Conservation (phyloP, 2,797 vertebrate species). For the Myotis myotis region DNA sequence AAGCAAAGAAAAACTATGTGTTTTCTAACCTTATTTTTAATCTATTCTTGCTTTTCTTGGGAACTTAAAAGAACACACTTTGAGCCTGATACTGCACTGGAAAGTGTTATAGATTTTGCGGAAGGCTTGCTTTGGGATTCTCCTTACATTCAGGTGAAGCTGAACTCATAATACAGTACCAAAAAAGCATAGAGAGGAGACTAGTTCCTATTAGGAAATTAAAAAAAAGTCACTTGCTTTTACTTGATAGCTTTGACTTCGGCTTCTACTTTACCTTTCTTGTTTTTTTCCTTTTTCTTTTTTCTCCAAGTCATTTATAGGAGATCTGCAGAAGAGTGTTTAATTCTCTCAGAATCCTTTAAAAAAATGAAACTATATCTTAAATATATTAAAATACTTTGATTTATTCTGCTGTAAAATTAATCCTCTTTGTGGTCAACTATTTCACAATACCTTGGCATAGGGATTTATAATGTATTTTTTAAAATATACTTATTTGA, state of each 20-base stretch:
- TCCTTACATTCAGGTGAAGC: neutral
- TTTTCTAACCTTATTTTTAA: neutral
- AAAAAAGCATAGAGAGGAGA: neutral
- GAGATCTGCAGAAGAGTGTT: neutral
- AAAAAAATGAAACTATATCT: slow-evolving; percentile 9
- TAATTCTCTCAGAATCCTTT: slow-evolving; percentile 2
- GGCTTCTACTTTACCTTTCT: neutral
- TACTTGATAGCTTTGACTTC: neutral
- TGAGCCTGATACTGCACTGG: neutral
- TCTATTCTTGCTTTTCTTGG: neutral
- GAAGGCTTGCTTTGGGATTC: neutral
- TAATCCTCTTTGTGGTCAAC: slow-evolving; percentile 41
- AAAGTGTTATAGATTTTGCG: neutral
- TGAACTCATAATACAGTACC: neutral
- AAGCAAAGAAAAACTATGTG: neutral
- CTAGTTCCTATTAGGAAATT: neutral
- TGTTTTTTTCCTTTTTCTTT: neutral
- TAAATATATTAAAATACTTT: slow-evolving; percentile 55
- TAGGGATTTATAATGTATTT: neutral
- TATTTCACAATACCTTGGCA: slow-evolving; percentile 51
- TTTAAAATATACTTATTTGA: slow-evolving; percentile 38
- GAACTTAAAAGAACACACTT: neutral
- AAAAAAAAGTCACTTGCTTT: neutral
- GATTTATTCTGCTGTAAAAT: slow-evolving; percentile 63
- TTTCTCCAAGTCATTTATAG: neutral